These are phyloP conservation scores for Porites cylindrica DNA, from an alignment of 92 coral and sea anemone genomes.

Conservation along the genomic window DNA sequence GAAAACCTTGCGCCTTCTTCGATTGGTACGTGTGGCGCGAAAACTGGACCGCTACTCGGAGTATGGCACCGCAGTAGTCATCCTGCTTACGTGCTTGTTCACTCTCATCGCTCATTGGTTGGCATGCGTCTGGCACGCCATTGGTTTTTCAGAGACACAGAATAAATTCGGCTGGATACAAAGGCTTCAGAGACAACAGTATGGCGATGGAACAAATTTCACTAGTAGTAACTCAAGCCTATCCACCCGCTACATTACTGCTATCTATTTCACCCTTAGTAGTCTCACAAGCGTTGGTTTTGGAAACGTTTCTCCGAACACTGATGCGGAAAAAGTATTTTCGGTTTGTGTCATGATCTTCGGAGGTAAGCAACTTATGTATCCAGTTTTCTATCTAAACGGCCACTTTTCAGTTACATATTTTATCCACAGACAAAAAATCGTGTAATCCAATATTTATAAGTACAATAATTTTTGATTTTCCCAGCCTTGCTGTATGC, in stretches of 20 bases:
- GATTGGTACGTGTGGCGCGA: slow-evolving; percentile 96
- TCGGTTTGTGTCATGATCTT: slow-evolving; percentile 91
- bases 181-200: slow-evolving; percentile 29
- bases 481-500: slow-evolving; percentile 93
- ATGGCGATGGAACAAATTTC: too few relatives aligned
- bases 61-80: slow-evolving; percentile 94
- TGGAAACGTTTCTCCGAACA: slow-evolving; percentile 96
- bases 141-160: slow-evolving; percentile 67
- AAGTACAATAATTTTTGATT: background rate
- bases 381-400: too few relatives aligned
- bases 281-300: slow-evolving; percentile 98
- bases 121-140: slow-evolving; percentile 96
- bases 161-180: slow-evolving; percentile 83
- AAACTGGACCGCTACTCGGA: slow-evolving; percentile 99
- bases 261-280: slow-evolving; percentile 90
- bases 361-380: slow-evolving; percentile 77
- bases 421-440: too few relatives aligned
- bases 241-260: slow-evolving; percentile 80
- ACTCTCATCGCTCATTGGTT: slow-evolving; percentile 97
- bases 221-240: background rate
- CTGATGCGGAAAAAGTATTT: slow-evolving; percentile 90
- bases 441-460: background rate
- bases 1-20: slow-evolving; percentile 92
- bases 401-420: too few relatives aligned
- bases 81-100: slow-evolving; percentile 91